Percentiles rank a stretch among this genome's conserved stretches.
phyloP scores from a whole-genome alignment of 1,140 invertebrate genomes.

The Vanessa tameamea region DNA sequence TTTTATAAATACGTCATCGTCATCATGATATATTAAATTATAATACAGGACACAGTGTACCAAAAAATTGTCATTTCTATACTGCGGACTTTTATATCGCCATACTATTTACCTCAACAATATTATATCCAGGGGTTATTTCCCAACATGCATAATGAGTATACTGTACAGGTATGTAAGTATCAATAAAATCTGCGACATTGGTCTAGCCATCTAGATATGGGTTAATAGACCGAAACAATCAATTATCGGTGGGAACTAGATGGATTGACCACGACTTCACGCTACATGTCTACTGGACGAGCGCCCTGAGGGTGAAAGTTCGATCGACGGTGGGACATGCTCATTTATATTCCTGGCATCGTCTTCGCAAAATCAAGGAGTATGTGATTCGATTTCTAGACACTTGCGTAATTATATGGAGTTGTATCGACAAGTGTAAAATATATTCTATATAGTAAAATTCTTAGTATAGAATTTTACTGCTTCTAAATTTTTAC shows the following conservation, averaged over 20 bases:
- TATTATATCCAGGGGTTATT: too few relatives aligned
- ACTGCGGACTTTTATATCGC: too few relatives aligned
- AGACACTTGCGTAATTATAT: constrained; percentile 52
- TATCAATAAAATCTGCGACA: too few relatives aligned
- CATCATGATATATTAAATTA: too few relatives aligned
- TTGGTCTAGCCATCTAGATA: neutral
- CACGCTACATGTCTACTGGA: constrained; percentile 1
- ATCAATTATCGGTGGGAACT: neutral
- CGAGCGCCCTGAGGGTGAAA: constrained; percentile 23
- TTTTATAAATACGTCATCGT: too few relatives aligned
- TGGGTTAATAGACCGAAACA: neutral
- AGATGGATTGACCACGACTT: neutral
- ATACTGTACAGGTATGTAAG: too few relatives aligned
- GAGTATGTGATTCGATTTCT: constrained; percentile 79
- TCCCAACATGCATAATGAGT: too few relatives aligned
- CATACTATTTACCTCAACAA: too few relatives aligned
- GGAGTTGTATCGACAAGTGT: constrained; percentile 40
- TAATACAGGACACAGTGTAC: too few relatives aligned
- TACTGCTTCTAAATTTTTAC: too few relatives aligned
- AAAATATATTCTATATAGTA: neutral
- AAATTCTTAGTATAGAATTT: too few relatives aligned
- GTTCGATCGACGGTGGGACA: constrained; percentile 48
- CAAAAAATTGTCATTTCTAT: too few relatives aligned
- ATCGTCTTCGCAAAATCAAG: constrained; percentile 75
- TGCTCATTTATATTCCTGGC: constrained; percentile 64